Base-by-base conservation (phyloP, 2,888 invertebrate genomes). In the Andrena marginata region DNA sequence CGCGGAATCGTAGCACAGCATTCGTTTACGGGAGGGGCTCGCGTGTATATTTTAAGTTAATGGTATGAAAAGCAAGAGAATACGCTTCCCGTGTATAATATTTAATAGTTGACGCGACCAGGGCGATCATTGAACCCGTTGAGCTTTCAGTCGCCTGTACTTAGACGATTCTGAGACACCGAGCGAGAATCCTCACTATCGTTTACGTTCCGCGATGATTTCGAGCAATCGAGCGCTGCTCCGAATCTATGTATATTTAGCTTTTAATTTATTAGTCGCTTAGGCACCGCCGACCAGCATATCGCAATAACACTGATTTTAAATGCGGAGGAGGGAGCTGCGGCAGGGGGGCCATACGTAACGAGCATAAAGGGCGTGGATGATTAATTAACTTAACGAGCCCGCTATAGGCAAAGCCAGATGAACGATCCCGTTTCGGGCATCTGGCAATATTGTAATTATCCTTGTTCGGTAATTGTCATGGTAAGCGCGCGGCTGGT, bases 201-300 rank as follows among this genome's bases (percentile, higher is more conserved):
- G 60, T 73, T 73, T 70, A 31, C 6, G 26, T 7, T 65, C 72
- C 64, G 71, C 31, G 65, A 77, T 60, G 5, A 33, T 72, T 65
- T 73, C 23, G 64, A n/a, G 56, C 59, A 59, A 35, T 31, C n/a
- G 35, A 29, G 6, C 42, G 35, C 60, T 23, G 7, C 26, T 67
- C 59, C 62, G 59, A n/a, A 63, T 60, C 35, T 80, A 56, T 74
- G 51, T 82, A 72, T 67, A 82, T 77, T 82, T 81, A 83, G 73
- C 73, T 62, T 48, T 77, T 83, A 77, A 83, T 81, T 83, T 82
- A 82, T 77, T 69, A 72, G 68, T 49, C 59, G 26, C 51, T 10
- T 64, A 69, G 63, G 16, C 59, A 31, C 35, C 26, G 26, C n/a
- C 56, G 29, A 7, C 8, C 68, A 33, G 29, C 63, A 69, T 54